Conservation (phyloP, 2,888 invertebrate genomes). For the Eurois occulta region DNA sequence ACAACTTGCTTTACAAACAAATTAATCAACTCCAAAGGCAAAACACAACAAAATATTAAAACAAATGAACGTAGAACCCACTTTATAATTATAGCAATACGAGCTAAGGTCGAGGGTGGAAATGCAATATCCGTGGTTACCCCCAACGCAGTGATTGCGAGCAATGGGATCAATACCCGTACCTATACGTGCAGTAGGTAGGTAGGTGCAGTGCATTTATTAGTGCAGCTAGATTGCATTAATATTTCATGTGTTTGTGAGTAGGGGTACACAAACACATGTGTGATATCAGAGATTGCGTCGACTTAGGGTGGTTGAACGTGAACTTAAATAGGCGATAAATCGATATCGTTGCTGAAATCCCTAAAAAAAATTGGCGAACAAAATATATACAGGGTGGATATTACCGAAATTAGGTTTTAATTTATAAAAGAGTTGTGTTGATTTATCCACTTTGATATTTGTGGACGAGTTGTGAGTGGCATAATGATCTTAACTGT, state of each 20-base stretch:
- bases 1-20: conserved; percentile 1
- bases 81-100: conserved; percentile 34
- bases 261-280: not conserved
- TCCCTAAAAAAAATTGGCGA: not conserved
- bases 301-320: not conserved
- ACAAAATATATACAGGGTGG: not conserved
- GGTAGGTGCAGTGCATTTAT: conserved; percentile 19
- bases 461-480: not conserved
- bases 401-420: not conserved
- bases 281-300: not conserved
- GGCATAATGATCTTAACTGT: not conserved
- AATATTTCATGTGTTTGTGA: conserved; percentile 41
- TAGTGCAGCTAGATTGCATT: conserved; percentile 37
- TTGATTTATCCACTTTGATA: not conserved
- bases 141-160: conserved; percentile 41
- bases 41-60: conserved; percentile 11
- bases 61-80: conserved; percentile 20
- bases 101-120: conserved; percentile 32
- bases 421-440: not conserved
- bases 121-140: conserved; percentile 59
- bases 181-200: conserved; percentile 4
- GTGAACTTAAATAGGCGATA: not conserved
- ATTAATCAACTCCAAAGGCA: conserved; percentile 24
- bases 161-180: conserved; percentile 47
- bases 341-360: not conserved